These are phyloP conservation scores for Tubulanus polymorphus DNA, from an alignment of 2,888 invertebrate species.

Conservation along the genomic window DNA sequence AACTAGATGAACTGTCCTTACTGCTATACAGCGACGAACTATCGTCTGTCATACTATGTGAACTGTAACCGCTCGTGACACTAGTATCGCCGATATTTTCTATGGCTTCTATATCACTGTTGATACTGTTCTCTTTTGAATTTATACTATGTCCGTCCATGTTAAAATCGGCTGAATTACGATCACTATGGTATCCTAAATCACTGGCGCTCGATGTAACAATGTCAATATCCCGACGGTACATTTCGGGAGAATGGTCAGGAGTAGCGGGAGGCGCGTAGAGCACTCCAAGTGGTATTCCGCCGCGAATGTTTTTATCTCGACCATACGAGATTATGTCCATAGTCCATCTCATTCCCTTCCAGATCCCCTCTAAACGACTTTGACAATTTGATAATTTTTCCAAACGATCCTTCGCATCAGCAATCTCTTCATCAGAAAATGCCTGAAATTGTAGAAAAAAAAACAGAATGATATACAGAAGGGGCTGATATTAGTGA, in stretches of 20 bases:
- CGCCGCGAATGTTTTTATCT: conserved; percentile 61
- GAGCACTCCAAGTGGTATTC: conserved; percentile 49
- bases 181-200: conserved; percentile 23
- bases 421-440: conserved; percentile 78
- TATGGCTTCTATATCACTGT: not conserved
- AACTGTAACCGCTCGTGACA: not conserved
- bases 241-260: conserved; percentile 20
- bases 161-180: conserved; percentile 15
- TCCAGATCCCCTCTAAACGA: conserved; percentile 86
- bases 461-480: conserved; percentile 4
- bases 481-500: too few species aligned
- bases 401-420: conserved; percentile 78
- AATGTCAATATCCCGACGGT: conserved; percentile 18
- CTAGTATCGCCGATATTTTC: not conserved
- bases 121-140: not conserved
- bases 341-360: conserved; percentile 91
- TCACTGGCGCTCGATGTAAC: conserved; percentile 12
- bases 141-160: not conserved
- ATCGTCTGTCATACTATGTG: not conserved
- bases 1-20: too few species aligned
- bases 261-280: conserved; percentile 22
- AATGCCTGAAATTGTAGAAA: conserved; percentile 65
- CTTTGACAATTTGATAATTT: conserved; percentile 80
- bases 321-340: conserved; percentile 91
- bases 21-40: not conserved